A percentile compares a stretch with the other conserved stretches of the same genome.
These are phyloP conservation scores for Xerus inauris DNA, from an alignment of 2,113 vertebrate genomes.

Conservation along the genomic window DNA sequence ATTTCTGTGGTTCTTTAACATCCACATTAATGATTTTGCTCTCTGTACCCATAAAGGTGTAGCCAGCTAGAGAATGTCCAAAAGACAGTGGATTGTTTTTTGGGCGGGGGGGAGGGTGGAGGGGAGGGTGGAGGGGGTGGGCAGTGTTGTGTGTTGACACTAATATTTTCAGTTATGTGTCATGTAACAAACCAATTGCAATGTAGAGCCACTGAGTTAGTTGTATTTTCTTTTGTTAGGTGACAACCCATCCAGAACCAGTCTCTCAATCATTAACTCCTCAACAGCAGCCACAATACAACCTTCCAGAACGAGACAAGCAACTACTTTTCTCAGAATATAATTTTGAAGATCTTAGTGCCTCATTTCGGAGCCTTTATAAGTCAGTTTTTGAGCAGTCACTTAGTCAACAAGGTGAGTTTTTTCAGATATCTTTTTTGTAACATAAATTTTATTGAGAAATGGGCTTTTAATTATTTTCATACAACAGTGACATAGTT, in stretches of 20 bases:
- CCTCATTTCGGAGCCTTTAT: slow-evolving; percentile 93
- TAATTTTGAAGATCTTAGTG: slow-evolving; percentile 92
- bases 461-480: slow-evolving; percentile 40
- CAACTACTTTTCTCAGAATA: slow-evolving; percentile 92
- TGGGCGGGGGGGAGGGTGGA: too few relatives aligned
- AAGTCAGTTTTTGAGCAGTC: slow-evolving; percentile 93
- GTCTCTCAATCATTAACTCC: slow-evolving; percentile 91
- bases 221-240: slow-evolving; percentile 85
- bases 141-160: not conserved
- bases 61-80: not conserved
- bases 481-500: slow-evolving; percentile 13
- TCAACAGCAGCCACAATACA: slow-evolving; percentile 92
- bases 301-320: slow-evolving; percentile 93
- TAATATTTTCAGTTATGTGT: slow-evolving; percentile 30
- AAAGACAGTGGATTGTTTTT: slow-evolving; percentile 34
- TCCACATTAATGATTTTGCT: slow-evolving; percentile 18
- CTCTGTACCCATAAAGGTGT: not conserved
- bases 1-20: slow-evolving; percentile 32
- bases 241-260: slow-evolving; percentile 91
- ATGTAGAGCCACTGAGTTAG: slow-evolving; percentile 40
- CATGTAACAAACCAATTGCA: not conserved
- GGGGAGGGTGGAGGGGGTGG: too few relatives aligned
- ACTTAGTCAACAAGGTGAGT: slow-evolving; percentile 94
- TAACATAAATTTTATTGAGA: slow-evolving; percentile 44
- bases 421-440: not conserved